phyloP scores from a whole-genome alignment of 2,797 vertebrate genomes.

The Helicolenus hilgendorfi region DNA sequence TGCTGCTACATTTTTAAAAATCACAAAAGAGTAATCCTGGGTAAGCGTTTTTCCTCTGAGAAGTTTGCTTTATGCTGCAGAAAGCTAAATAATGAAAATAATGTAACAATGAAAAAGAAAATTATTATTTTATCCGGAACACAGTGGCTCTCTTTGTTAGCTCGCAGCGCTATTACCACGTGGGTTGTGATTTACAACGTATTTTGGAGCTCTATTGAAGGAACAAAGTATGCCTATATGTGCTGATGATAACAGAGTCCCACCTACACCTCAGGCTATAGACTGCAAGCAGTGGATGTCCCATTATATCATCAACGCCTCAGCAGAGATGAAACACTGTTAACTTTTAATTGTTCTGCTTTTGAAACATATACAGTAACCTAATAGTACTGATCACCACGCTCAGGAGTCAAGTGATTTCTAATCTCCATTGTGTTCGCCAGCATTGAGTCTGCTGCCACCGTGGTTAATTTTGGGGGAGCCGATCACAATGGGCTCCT shows the following conservation, averaged over 20 bases:
- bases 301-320: constrained; percentile 22
- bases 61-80: constrained; percentile 51
- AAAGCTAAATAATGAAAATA: constrained; percentile 36
- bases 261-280: constrained; percentile 50
- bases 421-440: constrained; percentile 74
- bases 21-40: constrained; percentile 21
- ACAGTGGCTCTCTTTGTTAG: constrained; percentile 16
- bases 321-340: constrained; percentile 19
- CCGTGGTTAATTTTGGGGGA: constrained; percentile 60
- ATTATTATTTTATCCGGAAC: constrained; percentile 25
- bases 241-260: constrained; percentile 51
- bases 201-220: not conserved
- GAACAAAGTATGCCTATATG: constrained; percentile 45
- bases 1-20: not conserved
- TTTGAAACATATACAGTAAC: constrained; percentile 73
- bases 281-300: not conserved
- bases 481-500: constrained; percentile 64
- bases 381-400: constrained; percentile 60
- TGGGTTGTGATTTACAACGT: not conserved
- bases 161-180: not conserved
- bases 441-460: constrained; percentile 45
- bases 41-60: constrained; percentile 37
- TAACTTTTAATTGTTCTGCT: constrained; percentile 64
- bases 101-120: constrained; percentile 34
- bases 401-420: constrained; percentile 68